phyloP scores from a whole-genome alignment of 2,113 vertebrate species.

The Micronycteris hirsuta region DNA sequence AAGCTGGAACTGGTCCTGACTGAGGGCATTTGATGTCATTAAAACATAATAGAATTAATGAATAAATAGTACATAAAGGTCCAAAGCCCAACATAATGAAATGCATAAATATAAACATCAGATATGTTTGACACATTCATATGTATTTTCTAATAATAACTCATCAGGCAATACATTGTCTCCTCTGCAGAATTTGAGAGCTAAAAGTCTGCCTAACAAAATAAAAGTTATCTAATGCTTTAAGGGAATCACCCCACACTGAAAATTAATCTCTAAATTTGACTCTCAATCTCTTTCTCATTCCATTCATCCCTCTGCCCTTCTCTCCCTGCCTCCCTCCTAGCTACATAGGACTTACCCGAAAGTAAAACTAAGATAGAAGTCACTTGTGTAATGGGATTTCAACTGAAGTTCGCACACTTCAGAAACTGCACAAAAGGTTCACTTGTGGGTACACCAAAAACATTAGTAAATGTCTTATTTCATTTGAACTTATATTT shows the following conservation, averaged over 20 bases:
- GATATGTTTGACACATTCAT: constrained; percentile 4
- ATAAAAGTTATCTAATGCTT: background rate
- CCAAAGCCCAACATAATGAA: constrained; percentile 40
- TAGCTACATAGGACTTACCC: background rate
- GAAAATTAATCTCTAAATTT: background rate
- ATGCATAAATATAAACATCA: constrained; percentile 20
- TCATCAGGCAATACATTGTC: background rate
- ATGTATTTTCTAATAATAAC: background rate
- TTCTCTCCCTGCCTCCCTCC: background rate
- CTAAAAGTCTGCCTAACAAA: background rate
- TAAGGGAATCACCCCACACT: background rate
- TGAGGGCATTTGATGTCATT: constrained; percentile 41
- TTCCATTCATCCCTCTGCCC: background rate
- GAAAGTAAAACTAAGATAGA: background rate
- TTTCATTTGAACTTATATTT: background rate
- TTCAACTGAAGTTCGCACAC: background rate
- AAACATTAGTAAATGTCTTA: background rate
- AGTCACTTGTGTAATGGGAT: background rate
- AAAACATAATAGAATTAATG: constrained; percentile 53
- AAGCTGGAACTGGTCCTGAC: constrained; percentile 42
- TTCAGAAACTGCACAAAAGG: background rate
- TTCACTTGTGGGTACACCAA: background rate
- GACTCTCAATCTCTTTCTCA: background rate
- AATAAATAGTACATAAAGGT: constrained; percentile 62
- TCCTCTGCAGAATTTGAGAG: background rate